These are phyloP conservation scores for Agonopterix alstromeriana DNA, from an alignment of 2,888 invertebrate species.

Conservation along the genomic window DNA sequence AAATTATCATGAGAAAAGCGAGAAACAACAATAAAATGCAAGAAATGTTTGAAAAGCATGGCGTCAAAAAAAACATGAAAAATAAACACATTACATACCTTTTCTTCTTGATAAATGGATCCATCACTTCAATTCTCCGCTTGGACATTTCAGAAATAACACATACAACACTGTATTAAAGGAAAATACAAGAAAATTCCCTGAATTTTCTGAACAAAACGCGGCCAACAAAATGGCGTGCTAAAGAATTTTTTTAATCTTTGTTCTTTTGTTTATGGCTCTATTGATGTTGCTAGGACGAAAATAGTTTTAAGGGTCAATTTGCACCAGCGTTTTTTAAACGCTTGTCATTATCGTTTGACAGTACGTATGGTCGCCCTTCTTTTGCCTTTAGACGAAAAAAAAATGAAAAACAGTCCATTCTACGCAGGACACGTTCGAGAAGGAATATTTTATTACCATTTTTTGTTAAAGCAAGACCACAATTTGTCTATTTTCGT, in stretches of 20 bases:
- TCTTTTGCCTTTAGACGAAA: no score
- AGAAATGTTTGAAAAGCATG: conserved; percentile 31
- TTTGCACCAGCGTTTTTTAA: conserved; percentile 4
- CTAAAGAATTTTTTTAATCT: conserved; percentile 12
- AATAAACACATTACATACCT: conserved; percentile 65
- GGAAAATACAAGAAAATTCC: conserved; percentile 26
- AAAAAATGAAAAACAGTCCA: no score
- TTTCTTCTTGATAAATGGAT: conserved; percentile 87
- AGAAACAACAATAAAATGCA: conserved; percentile 18
- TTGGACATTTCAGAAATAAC: conserved; percentile 81
- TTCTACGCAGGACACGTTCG: no score
- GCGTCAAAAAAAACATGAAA: conserved; percentile 18
- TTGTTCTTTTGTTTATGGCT: conserved; percentile 12
- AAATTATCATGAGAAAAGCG: background rate
- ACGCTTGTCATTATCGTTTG: background rate
- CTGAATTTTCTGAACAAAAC: conserved; percentile 29
- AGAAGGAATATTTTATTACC: no score
- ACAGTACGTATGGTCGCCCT: no score
- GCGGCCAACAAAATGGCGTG: conserved; percentile 63
- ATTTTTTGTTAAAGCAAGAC: no score
- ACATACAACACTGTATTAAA: conserved; percentile 36
- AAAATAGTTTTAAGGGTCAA: background rate
- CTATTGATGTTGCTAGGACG: conserved; percentile 1
- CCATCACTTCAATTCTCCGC: conserved; percentile 90
- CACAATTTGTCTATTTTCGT: no score